Conservation (phyloP, 2,797 vertebrate genomes). For the Philypnodon macrostomus region DNA sequence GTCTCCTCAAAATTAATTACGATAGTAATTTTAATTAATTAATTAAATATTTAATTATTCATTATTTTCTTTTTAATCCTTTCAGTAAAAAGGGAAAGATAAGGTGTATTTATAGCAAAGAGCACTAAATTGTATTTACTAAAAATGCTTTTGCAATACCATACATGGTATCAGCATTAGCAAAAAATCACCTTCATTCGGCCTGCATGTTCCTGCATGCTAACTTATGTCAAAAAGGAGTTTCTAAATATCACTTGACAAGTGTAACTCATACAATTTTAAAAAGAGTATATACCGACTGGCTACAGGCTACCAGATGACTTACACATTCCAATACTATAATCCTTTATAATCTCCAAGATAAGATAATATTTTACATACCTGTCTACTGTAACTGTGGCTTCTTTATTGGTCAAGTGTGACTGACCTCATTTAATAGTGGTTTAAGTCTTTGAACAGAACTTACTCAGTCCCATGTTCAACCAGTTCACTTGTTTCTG, state of each 20-base stretch:
- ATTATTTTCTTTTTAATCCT: too few relatives aligned
- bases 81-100: too few relatives aligned
- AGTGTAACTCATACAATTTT: background rate
- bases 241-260: background rate
- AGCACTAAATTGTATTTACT: too few relatives aligned
- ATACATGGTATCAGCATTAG: too few relatives aligned
- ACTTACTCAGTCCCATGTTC: constrained; percentile 85
- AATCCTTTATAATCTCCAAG: constrained; percentile 7
- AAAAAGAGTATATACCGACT: too few relatives aligned
- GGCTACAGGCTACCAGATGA: background rate
- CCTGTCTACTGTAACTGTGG: background rate
- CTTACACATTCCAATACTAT: background rate
- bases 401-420: background rate
- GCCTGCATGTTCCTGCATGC: background rate
- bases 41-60: too few relatives aligned
- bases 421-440: background rate
- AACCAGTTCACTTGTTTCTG: constrained; percentile 73
- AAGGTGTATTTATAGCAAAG: too few relatives aligned
- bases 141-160: too few relatives aligned
- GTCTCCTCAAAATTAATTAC: too few relatives aligned
- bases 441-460: background rate
- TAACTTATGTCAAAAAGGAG: background rate
- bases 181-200: background rate
- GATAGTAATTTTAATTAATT: too few relatives aligned
- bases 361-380: constrained; percentile 18